phyloP scores from a whole-genome alignment of 2,888 invertebrate genomes.

The Trachelus tabidus region DNA sequence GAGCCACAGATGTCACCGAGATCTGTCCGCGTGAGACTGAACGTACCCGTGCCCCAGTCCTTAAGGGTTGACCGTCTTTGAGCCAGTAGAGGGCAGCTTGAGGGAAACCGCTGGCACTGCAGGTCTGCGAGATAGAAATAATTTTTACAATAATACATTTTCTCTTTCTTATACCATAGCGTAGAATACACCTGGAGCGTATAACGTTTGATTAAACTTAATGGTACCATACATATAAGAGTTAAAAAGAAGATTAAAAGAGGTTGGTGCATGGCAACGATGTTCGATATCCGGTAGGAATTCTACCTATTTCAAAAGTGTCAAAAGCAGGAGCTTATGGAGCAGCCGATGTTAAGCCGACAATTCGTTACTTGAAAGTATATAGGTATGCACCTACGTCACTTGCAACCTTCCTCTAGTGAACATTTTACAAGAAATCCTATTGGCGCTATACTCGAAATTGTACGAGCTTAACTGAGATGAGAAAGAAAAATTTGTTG shows the following conservation, averaged over 20 bases:
- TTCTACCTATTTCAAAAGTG: not conserved
- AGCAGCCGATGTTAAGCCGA: not conserved
- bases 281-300: not conserved
- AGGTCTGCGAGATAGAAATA: constrained; percentile 54
- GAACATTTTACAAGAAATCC: not conserved
- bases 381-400: not conserved
- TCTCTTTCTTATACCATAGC: not conserved
- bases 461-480: not conserved
- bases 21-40: constrained; percentile 68
- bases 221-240: not conserved
- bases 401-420: not conserved
- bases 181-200: not conserved
- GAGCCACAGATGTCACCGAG: constrained; percentile 64
- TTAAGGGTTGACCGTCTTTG: constrained; percentile 65
- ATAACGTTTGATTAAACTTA: not conserved
- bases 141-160: not conserved
- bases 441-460: not conserved
- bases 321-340: not conserved
- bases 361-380: not conserved
- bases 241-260: not conserved
- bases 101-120: constrained; percentile 62
- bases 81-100: constrained; percentile 63
- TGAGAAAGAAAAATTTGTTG: not conserved
- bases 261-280: not conserved
- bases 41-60: constrained; percentile 62